These are phyloP conservation scores for Pemphredon lugubris DNA, from an alignment of 2,888 invertebrate genomes.

Conservation along the genomic window DNA sequence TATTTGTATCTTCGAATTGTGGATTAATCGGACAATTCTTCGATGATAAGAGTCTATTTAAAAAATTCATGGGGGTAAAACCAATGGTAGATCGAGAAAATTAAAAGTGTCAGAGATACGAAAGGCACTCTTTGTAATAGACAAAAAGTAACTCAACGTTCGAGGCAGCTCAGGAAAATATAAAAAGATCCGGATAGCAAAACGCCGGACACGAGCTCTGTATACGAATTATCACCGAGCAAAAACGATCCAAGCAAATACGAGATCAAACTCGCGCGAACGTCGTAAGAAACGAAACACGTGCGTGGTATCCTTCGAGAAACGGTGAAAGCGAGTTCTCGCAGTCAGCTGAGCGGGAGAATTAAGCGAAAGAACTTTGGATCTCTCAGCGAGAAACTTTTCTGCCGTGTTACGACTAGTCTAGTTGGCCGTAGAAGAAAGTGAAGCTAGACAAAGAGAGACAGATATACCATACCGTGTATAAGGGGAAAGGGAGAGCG, in stretches of 20 bases:
- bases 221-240: no score
- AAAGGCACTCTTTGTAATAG: no score
- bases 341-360: conserved; percentile 62
- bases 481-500: background rate
- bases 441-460: conserved; percentile 27
- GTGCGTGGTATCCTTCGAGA: conserved; percentile 26
- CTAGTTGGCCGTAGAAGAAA: conserved; percentile 55
- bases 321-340: conserved; percentile 54
- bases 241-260: no score
- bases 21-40: no score
- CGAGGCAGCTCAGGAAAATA: no score
- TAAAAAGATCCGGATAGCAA: no score
- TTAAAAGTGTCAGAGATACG: no score
- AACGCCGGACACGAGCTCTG: no score
- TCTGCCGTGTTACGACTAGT: conserved; percentile 55
- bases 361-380: conserved; percentile 56
- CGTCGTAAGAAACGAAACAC: conserved; percentile 18
- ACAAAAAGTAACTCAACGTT: no score
- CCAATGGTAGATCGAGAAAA: no score
- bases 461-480: conserved; percentile 5
- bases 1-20: background rate
- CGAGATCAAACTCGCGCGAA: background rate
- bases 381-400: conserved; percentile 53
- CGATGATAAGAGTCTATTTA: no score
- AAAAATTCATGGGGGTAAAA: no score